phyloP scores from a whole-genome alignment of 1,140 invertebrate genomes.

The Drosophila rufa region DNA sequence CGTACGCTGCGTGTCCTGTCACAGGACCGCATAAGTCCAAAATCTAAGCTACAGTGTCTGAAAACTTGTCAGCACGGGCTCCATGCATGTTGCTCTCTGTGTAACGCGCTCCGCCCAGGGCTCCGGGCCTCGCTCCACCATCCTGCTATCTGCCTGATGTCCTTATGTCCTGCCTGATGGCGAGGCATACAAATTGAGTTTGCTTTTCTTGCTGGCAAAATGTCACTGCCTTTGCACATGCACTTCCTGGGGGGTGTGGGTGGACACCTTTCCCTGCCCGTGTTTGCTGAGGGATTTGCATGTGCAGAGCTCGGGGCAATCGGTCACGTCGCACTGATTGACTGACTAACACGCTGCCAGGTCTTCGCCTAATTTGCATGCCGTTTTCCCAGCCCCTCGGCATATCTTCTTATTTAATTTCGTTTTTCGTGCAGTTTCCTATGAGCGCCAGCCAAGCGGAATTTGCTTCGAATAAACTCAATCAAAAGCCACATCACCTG shows the following conservation, averaged over 20 bases:
- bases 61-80: conserved; percentile 45
- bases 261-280: conserved; percentile 11
- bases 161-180: conserved; percentile 18
- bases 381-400: background rate
- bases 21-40: conserved; percentile 56
- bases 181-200: conserved; percentile 72
- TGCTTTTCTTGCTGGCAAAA: conserved; percentile 47
- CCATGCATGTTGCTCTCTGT: conserved; percentile 42
- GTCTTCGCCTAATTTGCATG: conserved; percentile 38
- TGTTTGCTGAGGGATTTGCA: conserved; percentile 64
- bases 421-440: conserved; percentile 15
- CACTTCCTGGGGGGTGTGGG: conserved; percentile 10
- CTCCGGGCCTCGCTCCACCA: background rate
- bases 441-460: conserved; percentile 12
- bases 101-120: background rate
- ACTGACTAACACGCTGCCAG: conserved; percentile 46
- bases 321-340: conserved; percentile 48
- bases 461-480: conserved; percentile 27
- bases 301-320: conserved; percentile 51
- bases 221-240: conserved; percentile 36
- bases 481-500: conserved; percentile 19
- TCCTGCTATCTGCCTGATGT: conserved; percentile 23
- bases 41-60: conserved; percentile 53
- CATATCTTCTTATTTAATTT: conserved; percentile 11
- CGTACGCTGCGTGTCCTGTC: conserved; percentile 74